Evolutionary conservation across 2,797 vertebrate genomes (phyloP).

Genomic region (Todus mexicanus): DNA sequence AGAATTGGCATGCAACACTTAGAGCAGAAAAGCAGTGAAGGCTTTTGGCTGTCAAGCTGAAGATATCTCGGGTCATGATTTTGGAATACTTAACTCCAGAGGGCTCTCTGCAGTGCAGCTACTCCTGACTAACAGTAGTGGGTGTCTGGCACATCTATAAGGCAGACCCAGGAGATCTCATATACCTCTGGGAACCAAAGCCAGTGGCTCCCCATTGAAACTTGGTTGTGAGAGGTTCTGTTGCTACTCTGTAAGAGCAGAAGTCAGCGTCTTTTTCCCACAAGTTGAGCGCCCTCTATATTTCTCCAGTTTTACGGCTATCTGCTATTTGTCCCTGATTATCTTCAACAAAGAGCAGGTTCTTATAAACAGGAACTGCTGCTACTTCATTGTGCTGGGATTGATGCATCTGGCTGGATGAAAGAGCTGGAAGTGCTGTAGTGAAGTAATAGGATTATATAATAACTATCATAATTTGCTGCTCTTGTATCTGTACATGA

Average conservation of each 20-base stretch:
- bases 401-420: not conserved
- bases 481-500: not conserved
- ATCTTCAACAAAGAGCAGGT: not conserved
- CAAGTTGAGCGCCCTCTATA: not conserved
- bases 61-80: not conserved
- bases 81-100: not conserved
- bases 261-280: not conserved
- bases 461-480: not conserved
- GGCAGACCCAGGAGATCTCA: not conserved
- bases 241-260: not conserved
- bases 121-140: not conserved
- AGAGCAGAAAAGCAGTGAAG: not conserved
- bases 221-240: not conserved
- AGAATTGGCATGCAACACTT: constrained; percentile 1
- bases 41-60: not conserved
- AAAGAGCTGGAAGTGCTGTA: not conserved
- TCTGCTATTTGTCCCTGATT: not conserved
- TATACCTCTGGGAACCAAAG: not conserved
- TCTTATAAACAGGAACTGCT: not conserved
- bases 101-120: not conserved
- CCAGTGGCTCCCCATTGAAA: not conserved
- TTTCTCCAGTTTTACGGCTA: not conserved
- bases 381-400: not conserved
- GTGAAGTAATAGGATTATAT: not conserved
- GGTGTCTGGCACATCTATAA: not conserved